Evolutionary conservation across 1,140 invertebrate species (phyloP), one percentile per base, ranked within the genome.

Genomic region (Thalassaphorura encarpata): DNA sequence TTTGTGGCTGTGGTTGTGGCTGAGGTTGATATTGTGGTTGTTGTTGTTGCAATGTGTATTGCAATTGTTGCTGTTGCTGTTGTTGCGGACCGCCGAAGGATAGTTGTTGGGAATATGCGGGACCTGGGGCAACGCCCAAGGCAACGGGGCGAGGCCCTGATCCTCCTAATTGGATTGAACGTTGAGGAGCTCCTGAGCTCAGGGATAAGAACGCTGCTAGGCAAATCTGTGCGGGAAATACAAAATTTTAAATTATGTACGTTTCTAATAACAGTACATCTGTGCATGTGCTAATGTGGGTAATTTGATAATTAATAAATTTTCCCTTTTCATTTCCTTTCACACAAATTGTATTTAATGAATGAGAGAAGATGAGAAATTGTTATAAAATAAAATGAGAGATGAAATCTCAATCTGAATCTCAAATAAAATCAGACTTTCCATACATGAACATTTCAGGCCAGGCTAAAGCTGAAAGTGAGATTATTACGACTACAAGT

Each of bases 101-200:
- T 23, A 62, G 36, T 28, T 61, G 56, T 24, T 61, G 63, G 15
- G 41, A 29, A 36, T 61, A 61, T 21, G 23, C 54, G 3, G 59
- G 56, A 27, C 58, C 54, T n/a, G 11, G 42, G 16, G 21, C 21
- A 18, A 1, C 26, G 13, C 40, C 36, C 2, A 33, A 1, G 2
- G 33, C 19, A n/a, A 53, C 57, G 13, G 57, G 59, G n/a, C 63
- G 52, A 1, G 49, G 26, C 15, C 55, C 46, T 21, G 23, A 52
- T 40, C 49, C 53, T 5, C 57, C 50, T 28, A 58, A 42, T 36
- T 58, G 51, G 18, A 52, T 31, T 18, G 40, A 31, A 11, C 49
- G 16, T 21, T 52, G 56, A 5, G 54, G 58, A n/a, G n/a, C n/a
- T n/a, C n/a, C n/a, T n/a, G n/a, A n/a, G n/a, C n/a, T n/a, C n/a